A percentile compares a stretch with the other conserved stretches of the same genome.
phyloP scores from a whole-genome alignment of 2,113 vertebrate genomes.

The Gallinago media region DNA sequence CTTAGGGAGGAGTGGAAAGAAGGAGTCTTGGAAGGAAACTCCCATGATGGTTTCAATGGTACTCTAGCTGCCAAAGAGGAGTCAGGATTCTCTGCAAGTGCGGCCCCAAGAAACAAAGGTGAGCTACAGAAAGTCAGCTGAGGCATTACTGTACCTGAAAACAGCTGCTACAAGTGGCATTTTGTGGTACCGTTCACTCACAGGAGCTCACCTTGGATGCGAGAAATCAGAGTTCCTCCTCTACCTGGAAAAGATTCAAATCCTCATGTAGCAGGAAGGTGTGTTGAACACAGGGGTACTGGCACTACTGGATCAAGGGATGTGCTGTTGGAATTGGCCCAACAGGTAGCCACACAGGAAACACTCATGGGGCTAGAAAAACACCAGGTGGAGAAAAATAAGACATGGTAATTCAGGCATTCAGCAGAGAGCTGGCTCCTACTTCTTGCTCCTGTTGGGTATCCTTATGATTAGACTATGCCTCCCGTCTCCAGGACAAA shows the following conservation, averaged over 20 bases:
- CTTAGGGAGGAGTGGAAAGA: not conserved
- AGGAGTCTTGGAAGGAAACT: not conserved
- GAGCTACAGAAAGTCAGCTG: not conserved
- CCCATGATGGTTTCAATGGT: not conserved
- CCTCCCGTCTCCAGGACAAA: not conserved
- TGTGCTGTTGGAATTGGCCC: not conserved
- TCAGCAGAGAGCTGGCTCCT: not conserved
- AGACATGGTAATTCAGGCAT: not conserved
- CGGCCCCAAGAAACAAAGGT: not conserved
- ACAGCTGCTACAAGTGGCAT: not conserved
- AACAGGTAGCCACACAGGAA: not conserved
- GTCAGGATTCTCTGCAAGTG: not conserved
- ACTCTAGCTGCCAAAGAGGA: not conserved
- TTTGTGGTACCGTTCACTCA: accelerated
- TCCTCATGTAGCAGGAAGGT: accelerated
- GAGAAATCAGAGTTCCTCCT: not conserved
- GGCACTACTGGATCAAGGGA: not conserved
- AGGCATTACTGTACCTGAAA: not conserved
- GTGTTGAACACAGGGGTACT: not conserved
- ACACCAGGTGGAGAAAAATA: not conserved
- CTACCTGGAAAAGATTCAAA: not conserved
- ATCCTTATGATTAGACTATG: not conserved
- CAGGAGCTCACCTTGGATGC: not conserved
- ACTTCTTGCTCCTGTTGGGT: not conserved
- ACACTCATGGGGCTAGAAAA: not conserved